Conservation (phyloP, 2,888 invertebrate species). For the Cerastis leucographa region DNA sequence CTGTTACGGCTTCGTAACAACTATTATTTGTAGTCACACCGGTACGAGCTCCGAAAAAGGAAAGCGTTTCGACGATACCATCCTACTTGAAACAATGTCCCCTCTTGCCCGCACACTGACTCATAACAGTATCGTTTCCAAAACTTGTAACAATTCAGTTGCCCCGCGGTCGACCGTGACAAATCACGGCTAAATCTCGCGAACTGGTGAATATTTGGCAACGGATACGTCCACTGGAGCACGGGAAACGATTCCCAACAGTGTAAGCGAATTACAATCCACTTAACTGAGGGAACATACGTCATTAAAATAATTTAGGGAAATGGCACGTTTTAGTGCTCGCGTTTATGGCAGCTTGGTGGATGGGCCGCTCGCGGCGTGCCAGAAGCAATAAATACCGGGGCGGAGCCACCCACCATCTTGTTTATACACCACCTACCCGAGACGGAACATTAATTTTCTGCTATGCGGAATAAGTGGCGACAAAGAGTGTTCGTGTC, state of each 20-base stretch:
- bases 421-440: constrained; percentile 84
- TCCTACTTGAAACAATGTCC: constrained; percentile 77
- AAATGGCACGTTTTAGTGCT: constrained; percentile 86
- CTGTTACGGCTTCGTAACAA: constrained; percentile 73
- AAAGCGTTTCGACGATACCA: constrained; percentile 75
- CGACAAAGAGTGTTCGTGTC: constrained; percentile 82
- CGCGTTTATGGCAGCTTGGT: constrained; percentile 82
- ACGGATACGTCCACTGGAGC: constrained; percentile 66
- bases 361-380: constrained; percentile 76
- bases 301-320: constrained; percentile 87
- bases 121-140: constrained; percentile 68
- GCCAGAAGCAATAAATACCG: constrained; percentile 85
- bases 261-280: constrained; percentile 82
- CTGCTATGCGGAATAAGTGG: constrained; percentile 83
- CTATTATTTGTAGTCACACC: constrained; percentile 84
- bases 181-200: constrained; percentile 70
- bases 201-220: constrained; percentile 76
- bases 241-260: constrained; percentile 75
- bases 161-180: constrained; percentile 67
- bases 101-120: constrained; percentile 67
- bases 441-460: constrained; percentile 83
- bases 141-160: constrained; percentile 67
- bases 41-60: constrained; percentile 77
- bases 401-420: constrained; percentile 81
- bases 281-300: constrained; percentile 81